Evolutionary conservation across 1,140 invertebrate species (phyloP).

Genomic region (Drosophila tani): DNA sequence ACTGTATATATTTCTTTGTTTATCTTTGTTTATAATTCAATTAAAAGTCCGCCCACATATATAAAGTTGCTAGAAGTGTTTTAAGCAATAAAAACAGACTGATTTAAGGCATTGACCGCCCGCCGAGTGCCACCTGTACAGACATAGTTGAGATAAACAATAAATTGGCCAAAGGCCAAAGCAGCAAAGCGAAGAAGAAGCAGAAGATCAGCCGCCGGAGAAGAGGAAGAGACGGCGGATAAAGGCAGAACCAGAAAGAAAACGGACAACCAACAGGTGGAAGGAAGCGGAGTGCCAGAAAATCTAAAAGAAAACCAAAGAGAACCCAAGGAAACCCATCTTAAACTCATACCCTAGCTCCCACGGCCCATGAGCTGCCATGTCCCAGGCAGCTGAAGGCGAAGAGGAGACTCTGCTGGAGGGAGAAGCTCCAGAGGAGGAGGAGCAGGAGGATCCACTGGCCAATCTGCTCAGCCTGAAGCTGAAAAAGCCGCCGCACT

Average conservation of each 20-base stretch:
- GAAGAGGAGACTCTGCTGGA: slow-evolving; percentile 10
- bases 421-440: not conserved
- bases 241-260: slow-evolving; percentile 39
- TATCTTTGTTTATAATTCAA: not conserved
- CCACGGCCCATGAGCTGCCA: slow-evolving; percentile 24
- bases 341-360: not conserved
- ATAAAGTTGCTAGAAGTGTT: too few species aligned
- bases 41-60: not conserved
- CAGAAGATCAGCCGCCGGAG: slow-evolving; percentile 30
- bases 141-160: slow-evolving; percentile 63
- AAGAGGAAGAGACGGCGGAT: slow-evolving; percentile 5
- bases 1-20: too few species aligned
- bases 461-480: slow-evolving; percentile 84
- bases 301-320: not conserved
- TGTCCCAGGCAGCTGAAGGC: slow-evolving; percentile 45
- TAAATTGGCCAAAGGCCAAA: slow-evolving; percentile 65
- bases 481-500: slow-evolving; percentile 85
- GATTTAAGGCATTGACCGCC: not conserved
- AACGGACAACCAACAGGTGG: slow-evolving; percentile 57
- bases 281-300: slow-evolving; percentile 26
- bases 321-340: not conserved
- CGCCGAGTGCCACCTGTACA: slow-evolving; percentile 21
- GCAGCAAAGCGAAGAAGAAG: slow-evolving; percentile 11
- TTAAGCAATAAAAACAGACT: not conserved
- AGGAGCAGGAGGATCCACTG: slow-evolving; percentile 49